Base-by-base conservation (phyloP, 2,113 vertebrate genomes). In the Parotia lawesii region DNA sequence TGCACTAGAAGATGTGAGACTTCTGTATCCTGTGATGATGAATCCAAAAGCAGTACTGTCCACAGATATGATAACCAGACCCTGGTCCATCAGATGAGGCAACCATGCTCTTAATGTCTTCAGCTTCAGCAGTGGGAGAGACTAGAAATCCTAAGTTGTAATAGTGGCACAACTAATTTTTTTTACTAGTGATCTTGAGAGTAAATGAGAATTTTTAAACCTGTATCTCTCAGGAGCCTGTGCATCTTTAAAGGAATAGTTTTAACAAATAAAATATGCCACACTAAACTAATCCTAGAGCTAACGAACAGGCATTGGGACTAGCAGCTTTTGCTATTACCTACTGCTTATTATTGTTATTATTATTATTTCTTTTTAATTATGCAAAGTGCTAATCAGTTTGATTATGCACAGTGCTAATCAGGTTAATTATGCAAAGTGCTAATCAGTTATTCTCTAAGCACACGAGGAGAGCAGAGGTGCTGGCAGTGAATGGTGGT, bases 351-450 rank as follows among this genome's bases (percentile, higher is more conserved):
- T 98, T 98, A 98, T 98, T 98, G 97, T 98, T 98, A 98, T 98
- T 98, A 98, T 98, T 98, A 98, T 98, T 98, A 98, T 98, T 98
- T 98, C 98, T 98, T 98, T 98, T 98, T 98, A 98, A 98, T 98
- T 98, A 98, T 98, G 98, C 98, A 98, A 97, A 98, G 98, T 98
- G 98, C 98, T 98, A 98, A 98, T 98, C 98, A 98, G 98, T 98
- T 98, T 98, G 98, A 98, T 98, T 98, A 98, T 98, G 98, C 98
- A 98, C 97, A 98, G 98, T 98, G 98, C 98, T 98, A 98, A 98
- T 98, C 98, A 98, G 98, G 98, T 98, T 98, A 98, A 98, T 98
- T 98, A 98, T 98, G 98, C 98, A 98, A 98, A 98, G 98, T 98
- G 98, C 98, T 98, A 98, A 98, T 98, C 98, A 98, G 98, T 98